phyloP scores from a whole-genome alignment of 2,888 invertebrate species.

The Mesorhabditis belari region DNA sequence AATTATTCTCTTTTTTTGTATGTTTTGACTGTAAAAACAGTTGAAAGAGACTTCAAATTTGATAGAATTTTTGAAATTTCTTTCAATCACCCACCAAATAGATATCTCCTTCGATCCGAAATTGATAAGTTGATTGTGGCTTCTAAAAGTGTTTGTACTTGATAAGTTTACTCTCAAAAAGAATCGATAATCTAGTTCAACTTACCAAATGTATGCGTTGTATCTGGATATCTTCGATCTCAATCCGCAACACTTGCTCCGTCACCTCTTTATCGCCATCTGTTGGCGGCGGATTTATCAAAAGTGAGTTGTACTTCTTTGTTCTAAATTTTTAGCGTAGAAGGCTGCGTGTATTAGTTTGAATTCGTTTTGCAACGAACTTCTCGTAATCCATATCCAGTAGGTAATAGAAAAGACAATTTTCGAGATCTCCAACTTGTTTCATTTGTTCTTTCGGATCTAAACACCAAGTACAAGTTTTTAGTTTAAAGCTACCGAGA shows the following conservation, averaged over 20 bases:
- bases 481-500: background rate
- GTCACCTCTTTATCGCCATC: slow-evolving; percentile 29
- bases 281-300: slow-evolving; percentile 23
- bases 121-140: slow-evolving; percentile 35
- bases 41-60: no score
- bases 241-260: slow-evolving; percentile 9
- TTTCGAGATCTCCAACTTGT: slow-evolving; percentile 17
- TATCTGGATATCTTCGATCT: slow-evolving; percentile 22
- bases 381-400: slow-evolving; percentile 24
- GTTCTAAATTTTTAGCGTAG: background rate
- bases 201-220: slow-evolving; percentile 19
- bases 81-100: slow-evolving; percentile 32
- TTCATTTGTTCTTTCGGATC: background rate
- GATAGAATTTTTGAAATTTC: no score
- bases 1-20: no score
- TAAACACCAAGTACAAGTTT: no score
- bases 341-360: no score
- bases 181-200: background rate
- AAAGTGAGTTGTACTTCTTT: slow-evolving; percentile 2
- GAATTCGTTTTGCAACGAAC: slow-evolving; percentile 2
- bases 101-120: slow-evolving; percentile 42
- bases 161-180: background rate
- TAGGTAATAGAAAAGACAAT: slow-evolving; percentile 42
- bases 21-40: no score
- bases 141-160: slow-evolving; percentile 9